Evolutionary conservation across 2,888 invertebrate genomes (phyloP).

Genomic region (Vannuccia rotundouncinata): DNA sequence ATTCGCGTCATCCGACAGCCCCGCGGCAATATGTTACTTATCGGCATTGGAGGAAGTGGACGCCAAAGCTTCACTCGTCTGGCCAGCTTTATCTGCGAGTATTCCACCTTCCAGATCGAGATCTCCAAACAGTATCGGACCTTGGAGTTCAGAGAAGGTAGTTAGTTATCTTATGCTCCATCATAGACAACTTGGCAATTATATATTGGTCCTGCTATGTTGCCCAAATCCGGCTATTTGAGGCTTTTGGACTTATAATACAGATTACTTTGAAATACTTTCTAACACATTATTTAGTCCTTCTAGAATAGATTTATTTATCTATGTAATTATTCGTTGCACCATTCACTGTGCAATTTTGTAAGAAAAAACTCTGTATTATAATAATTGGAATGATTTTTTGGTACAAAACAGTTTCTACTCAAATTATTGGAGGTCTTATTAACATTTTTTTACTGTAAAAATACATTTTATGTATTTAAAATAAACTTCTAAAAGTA

Average conservation of each 20-base stretch:
- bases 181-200: too few relatives aligned
- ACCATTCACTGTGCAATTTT: neutral
- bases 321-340: neutral
- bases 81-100: slow-evolving; percentile 38
- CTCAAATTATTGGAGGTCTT: neutral
- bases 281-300: neutral
- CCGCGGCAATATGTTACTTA: slow-evolving; percentile 55
- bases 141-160: slow-evolving; percentile 63
- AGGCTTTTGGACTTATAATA: too few relatives aligned
- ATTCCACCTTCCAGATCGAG: slow-evolving; percentile 68
- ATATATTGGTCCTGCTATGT: too few relatives aligned
- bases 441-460: neutral
- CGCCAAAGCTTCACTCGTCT: slow-evolving; percentile 37
- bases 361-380: too few relatives aligned
- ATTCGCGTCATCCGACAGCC: slow-evolving; percentile 75
- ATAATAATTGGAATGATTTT: neutral
- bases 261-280: neutral
- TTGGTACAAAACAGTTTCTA: too few relatives aligned
- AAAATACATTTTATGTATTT: neutral
- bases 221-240: too few relatives aligned
- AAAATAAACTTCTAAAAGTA: neutral
- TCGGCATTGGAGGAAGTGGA: slow-evolving; percentile 40
- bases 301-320: neutral
- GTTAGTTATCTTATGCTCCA: too few relatives aligned
- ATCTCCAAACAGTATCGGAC: slow-evolving; percentile 70